Base-by-base conservation (phyloP, 1,140 invertebrate species). In the Camponotus vicinus region DNA sequence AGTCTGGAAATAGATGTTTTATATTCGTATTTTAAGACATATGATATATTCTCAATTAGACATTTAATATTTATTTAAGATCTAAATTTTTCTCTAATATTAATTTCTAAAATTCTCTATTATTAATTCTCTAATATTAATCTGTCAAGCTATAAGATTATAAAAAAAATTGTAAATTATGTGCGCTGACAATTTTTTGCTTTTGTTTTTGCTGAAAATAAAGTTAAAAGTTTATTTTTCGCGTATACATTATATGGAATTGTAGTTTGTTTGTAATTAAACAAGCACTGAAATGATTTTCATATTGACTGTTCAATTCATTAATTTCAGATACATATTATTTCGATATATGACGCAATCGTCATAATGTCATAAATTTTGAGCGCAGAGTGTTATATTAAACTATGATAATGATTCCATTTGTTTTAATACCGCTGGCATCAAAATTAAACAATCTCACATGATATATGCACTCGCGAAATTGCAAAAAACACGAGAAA, bases 401-500 rank as follows among this genome's bases (percentile, higher is more conserved):
- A 57, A 70, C 13, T 27, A 67, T n/a, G 11, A 34, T 9, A 8
- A 8, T 7, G 18, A 11, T 70, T 70, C 32, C 57, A 59, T 59
- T 80, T 37, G 2, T 80, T 32, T 42, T 9, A 70, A 70, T 80
- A 15, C 37, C 11, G 9, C 21, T n/a, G 9, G 8, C 49, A 42
- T 34, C 66, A 52, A 6, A 70, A 80, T 70, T 70, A 80, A 80
- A 70, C 45, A 70, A 7, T 9, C 34, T 32, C n/a, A 2, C n/a
- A 9, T 34, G 1, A 40, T 45, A 27, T 42, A 37, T 21, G 37
- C 66, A 70, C 5, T 80, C 64, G 21, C 37, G 66, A 80, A 80
- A 89, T 77, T 52, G 40, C 75, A 86, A 86, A 76, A 89, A 78
- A 61, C 32, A 76, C 73, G 64, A 73, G 67, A 67, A 40, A 45